Evolutionary conservation across 2,888 invertebrate species (phyloP), one percentile per base, ranked within the genome.

Genomic region (Saturnia pavonia): DNA sequence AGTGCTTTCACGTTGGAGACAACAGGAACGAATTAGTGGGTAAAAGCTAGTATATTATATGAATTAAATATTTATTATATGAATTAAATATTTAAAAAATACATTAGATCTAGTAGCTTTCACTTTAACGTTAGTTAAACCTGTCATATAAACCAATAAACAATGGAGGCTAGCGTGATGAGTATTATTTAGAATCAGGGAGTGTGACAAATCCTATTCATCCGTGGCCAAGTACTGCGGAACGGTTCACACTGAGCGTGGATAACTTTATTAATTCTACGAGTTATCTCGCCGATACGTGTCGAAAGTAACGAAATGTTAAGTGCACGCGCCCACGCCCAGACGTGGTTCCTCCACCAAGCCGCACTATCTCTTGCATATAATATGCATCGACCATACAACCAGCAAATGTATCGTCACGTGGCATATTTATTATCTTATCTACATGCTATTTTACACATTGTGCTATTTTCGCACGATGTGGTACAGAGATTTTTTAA

Each of bases 371-470:
- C 65, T 65, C n/a, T 65, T 65, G 65, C 65, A 65, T 40, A 27
- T 34, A 63, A 65, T n/a, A n/a, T n/a, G n/a, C 65, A 65, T 65
- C 40, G 16, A 65, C 65, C 40, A 65, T 65, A 40, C 11, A 65
- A 19, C 40, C 11, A 25, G 14, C 57, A 65, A 40, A 40, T 27
- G 19, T 65, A 54, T 51, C 48, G 48, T 77, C 88, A 88, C 87
- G 90, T 91, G 87, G 87, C 87, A 82, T 85, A 88, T 87, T 85
- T 88, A 86, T 87, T 91, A 91, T 92, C 89, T 91, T 89, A 91
- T 92, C 90, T 87, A 83, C 80, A 81, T 82, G 85, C 82, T 84
- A 78, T 86, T 82, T 86, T 87, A 88, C 86, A 85, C 82, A 77
- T 77, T 85, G 86, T 82, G 86, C 88, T 90, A 89, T 90, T 89